Evolutionary conservation across 2,888 invertebrate genomes (phyloP).

Genomic region (Coronaproctus castanopsis): DNA sequence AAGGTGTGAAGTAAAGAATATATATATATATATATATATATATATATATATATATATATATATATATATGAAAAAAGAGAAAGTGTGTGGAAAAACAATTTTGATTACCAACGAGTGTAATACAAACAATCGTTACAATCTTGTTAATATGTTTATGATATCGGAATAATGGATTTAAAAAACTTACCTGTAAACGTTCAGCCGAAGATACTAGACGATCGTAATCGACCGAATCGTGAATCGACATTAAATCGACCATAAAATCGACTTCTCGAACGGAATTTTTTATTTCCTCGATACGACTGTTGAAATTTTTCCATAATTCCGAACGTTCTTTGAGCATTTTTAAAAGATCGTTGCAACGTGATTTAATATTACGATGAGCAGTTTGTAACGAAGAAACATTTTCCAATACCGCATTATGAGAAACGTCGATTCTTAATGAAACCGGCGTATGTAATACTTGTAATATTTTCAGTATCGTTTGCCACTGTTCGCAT

Average conservation of each 20-base stretch:
- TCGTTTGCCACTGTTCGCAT: slow-evolving; percentile 51
- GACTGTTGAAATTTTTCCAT: slow-evolving; percentile 58
- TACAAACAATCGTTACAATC: too few relatives aligned
- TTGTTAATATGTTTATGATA: too few relatives aligned
- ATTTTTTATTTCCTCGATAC: slow-evolving; percentile 56
- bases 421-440: slow-evolving; percentile 54
- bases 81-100: too few relatives aligned
- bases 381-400: slow-evolving; percentile 54
- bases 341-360: slow-evolving; percentile 42
- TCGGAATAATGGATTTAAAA: too few relatives aligned
- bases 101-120: too few relatives aligned
- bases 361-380: slow-evolving; percentile 46
- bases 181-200: slow-evolving; percentile 63
- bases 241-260: slow-evolving; percentile 65
- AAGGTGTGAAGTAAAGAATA: too few relatives aligned
- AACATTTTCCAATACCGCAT: slow-evolving; percentile 50
- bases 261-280: slow-evolving; percentile 69
- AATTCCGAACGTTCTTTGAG: slow-evolving; percentile 43
- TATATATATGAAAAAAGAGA: too few relatives aligned
- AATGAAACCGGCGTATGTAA: slow-evolving; percentile 57
- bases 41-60: too few relatives aligned
- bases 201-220: slow-evolving; percentile 62
- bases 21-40: too few relatives aligned
- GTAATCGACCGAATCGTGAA: slow-evolving; percentile 68
- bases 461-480: slow-evolving; percentile 50